Evolutionary conservation across 2,888 invertebrate species (phyloP).

Genomic region (Chalcosyrphus nemorum): DNA sequence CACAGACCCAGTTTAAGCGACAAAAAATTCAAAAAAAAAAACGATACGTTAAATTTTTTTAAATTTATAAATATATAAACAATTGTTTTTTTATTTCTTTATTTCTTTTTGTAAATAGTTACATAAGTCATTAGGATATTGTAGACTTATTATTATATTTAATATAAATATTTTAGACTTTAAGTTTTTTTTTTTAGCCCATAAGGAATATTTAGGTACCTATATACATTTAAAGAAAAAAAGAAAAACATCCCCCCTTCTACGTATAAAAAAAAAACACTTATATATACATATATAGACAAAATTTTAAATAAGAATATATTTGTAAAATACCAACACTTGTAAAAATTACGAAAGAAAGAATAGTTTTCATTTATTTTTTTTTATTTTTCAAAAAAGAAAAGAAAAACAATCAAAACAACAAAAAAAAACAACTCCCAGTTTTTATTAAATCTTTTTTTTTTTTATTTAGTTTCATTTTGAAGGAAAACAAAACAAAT

Average conservation of each 20-base stretch:
- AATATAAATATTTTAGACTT: constrained; percentile 68
- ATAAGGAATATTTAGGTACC: constrained; percentile 72
- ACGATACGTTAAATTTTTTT: constrained; percentile 1
- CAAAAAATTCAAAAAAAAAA: constrained; percentile 4
- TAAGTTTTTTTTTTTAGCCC: constrained; percentile 35
- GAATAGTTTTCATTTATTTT: constrained; percentile 12
- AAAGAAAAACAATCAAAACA: constrained; percentile 45
- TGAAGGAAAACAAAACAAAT: constrained; percentile 60
- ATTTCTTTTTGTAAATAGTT: constrained; percentile 79
- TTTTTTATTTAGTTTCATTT: constrained; percentile 46
- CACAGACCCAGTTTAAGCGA: constrained; percentile 51
- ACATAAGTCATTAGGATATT: constrained; percentile 79
- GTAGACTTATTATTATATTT: constrained; percentile 72
- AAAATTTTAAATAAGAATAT: constrained; percentile 62
- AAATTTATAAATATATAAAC: constrained; percentile 29
- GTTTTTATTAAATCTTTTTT: constrained; percentile 35
- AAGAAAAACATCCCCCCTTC: constrained; percentile 42
- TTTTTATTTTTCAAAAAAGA: constrained; percentile 30
- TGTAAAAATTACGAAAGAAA: constrained; percentile 41
- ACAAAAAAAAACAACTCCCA: constrained; percentile 51
- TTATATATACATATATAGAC: constrained; percentile 51
- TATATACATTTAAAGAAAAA: constrained; percentile 54
- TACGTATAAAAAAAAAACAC: constrained; percentile 51
- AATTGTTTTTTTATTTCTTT: constrained; percentile 61
- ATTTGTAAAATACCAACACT: constrained; percentile 63